Percentiles rank a stretch among this genome's conserved stretches.
These are phyloP conservation scores for Drosophila nigromelanica DNA, from an alignment of 1,140 invertebrate species.

Conservation along the genomic window DNA sequence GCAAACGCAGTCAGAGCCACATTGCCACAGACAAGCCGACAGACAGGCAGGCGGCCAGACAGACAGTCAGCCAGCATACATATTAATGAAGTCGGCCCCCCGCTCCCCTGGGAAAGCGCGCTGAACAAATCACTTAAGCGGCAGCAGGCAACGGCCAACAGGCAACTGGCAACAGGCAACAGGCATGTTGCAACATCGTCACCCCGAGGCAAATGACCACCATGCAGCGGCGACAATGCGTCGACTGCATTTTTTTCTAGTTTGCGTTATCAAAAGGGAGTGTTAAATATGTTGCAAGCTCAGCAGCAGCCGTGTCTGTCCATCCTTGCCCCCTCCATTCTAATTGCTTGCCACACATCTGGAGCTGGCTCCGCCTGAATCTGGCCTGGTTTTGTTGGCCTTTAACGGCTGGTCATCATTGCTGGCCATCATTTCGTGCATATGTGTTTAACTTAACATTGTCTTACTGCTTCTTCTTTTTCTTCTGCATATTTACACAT, in stretches of 20 bases:
- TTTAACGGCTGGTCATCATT: conserved; percentile 51
- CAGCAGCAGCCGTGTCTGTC: conserved; percentile 15
- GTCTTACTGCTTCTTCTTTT: conserved; percentile 47
- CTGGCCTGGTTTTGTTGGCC: conserved; percentile 47
- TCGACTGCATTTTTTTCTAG: conserved; percentile 67
- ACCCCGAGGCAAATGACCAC: conserved; percentile 80
- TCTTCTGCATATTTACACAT: conserved; percentile 21
- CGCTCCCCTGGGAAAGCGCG: conserved; percentile 44
- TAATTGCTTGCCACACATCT: conserved; percentile 49
- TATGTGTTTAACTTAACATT: conserved; percentile 30
- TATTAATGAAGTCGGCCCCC: conserved; percentile 62
- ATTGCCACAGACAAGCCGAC: conserved; percentile 14
- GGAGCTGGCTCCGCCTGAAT: conserved; percentile 31
- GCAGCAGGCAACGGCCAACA: conserved; percentile 33
- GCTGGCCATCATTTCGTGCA: conserved; percentile 37
- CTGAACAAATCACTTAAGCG: conserved; percentile 80
- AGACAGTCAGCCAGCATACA: conserved; percentile 48
- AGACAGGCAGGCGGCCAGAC: background rate
- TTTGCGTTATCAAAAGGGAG: conserved; percentile 63
- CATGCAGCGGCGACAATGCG: conserved; percentile 63
- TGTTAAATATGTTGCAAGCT: conserved; percentile 79
- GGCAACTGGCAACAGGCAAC: conserved; percentile 19
- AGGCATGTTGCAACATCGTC: conserved; percentile 44
- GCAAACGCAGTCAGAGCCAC: conserved; percentile 33
- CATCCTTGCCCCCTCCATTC: conserved; percentile 19